Evolutionary conservation across 2,888 invertebrate species (phyloP).

Genomic region (Cloeon dipterum): DNA sequence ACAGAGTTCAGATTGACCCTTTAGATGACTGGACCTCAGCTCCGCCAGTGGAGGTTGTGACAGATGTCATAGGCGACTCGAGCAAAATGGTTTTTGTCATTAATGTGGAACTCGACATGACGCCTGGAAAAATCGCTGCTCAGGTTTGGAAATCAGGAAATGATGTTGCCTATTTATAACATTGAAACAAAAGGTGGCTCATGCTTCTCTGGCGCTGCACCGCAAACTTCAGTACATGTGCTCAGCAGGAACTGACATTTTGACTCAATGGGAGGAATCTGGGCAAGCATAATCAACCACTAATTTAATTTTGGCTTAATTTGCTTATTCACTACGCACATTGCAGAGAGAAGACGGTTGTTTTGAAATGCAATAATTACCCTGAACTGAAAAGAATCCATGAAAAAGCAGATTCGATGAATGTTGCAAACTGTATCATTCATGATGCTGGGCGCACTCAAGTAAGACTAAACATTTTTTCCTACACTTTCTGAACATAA

Average conservation of each 20-base stretch:
- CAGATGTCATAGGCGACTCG: slow-evolving; percentile 10
- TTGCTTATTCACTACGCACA: no score
- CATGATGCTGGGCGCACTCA: slow-evolving; percentile 25
- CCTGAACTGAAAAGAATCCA: slow-evolving; percentile 20
- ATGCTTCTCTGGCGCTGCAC: slow-evolving; percentile 23
- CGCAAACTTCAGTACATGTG: slow-evolving; percentile 12
- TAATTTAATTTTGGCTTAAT: no score
- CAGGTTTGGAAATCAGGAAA: slow-evolving; percentile 14
- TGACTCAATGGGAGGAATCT: slow-evolving; percentile 17
- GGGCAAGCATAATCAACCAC: no score
- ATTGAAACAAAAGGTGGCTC: slow-evolving; percentile 15
- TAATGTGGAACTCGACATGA: slow-evolving; percentile 24
- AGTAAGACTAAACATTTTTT: not conserved
- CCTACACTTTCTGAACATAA: not conserved
- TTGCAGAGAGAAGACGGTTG: slow-evolving; percentile 21
- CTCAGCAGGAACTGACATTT: slow-evolving; percentile 15
- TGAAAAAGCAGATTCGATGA: slow-evolving; percentile 16
- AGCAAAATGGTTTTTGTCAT: slow-evolving; percentile 29
- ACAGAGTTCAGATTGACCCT: not conserved
- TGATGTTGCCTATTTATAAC: not conserved
- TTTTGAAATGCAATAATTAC: slow-evolving; percentile 19
- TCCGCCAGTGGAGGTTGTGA: not conserved
- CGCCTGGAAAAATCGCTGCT: slow-evolving; percentile 23
- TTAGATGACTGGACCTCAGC: not conserved
- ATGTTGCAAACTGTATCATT: slow-evolving; percentile 21